Evolutionary conservation across 1,140 invertebrate genomes (phyloP).

Genomic region (Drosophila pruinosa): DNA sequence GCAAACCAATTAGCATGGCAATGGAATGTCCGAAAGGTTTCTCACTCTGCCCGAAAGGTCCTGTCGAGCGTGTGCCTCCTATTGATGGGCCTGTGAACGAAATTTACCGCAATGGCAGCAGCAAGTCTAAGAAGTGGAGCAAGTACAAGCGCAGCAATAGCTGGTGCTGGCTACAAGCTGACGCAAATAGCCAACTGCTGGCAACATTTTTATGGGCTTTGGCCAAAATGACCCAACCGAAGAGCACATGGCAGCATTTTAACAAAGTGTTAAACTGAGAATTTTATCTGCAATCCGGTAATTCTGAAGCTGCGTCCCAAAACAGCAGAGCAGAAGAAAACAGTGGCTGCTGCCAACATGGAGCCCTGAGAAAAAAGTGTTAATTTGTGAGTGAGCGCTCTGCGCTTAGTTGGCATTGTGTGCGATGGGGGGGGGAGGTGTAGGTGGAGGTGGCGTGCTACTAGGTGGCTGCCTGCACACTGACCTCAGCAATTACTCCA

Average conservation of each 20-base stretch:
- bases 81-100: constrained; percentile 64
- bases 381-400: constrained; percentile 62
- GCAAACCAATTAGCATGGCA: constrained; percentile 73
- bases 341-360: not conserved
- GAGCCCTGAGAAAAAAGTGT: constrained; percentile 65
- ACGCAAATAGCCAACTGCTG: constrained; percentile 49
- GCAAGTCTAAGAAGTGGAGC: constrained; percentile 14
- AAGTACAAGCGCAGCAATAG: constrained; percentile 2
- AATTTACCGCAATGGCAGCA: constrained; percentile 56
- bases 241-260: constrained; percentile 61
- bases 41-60: constrained; percentile 27
- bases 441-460: too few relatives aligned
- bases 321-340: constrained; percentile 6
- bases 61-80: constrained; percentile 16
- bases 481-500: constrained; percentile 81
- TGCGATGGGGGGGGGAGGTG: constrained; percentile 7
- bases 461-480: constrained; percentile 37
- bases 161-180: not conserved
- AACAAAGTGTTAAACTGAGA: constrained; percentile 81
- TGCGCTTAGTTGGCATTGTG: constrained; percentile 76
- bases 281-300: constrained; percentile 79
- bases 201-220: constrained; percentile 72
- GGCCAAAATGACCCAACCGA: constrained; percentile 46
- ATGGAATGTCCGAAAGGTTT: constrained; percentile 58
- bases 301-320: constrained; percentile 52